phyloP scores from a whole-genome alignment of 2,888 invertebrate genomes.

The Tanypteryx hageni region DNA sequence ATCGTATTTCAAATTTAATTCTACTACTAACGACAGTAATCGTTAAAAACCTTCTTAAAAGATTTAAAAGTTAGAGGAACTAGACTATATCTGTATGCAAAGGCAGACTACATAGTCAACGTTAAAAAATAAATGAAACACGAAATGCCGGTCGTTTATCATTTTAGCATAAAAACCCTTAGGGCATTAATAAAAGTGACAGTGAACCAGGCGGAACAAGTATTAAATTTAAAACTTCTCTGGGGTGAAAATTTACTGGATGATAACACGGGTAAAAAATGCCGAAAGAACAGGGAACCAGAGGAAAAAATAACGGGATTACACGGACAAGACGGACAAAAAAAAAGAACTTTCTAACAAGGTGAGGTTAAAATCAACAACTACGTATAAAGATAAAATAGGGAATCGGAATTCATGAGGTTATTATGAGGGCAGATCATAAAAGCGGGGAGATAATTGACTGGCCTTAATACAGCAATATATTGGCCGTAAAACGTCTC shows the following conservation, averaged over 20 bases:
- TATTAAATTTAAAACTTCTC: background rate
- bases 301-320: background rate
- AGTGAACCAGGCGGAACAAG: background rate
- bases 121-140: background rate
- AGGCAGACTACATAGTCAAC: too few relatives aligned
- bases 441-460: constrained; percentile 32
- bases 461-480: constrained; percentile 34
- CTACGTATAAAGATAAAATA: background rate
- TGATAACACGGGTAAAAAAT: background rate
- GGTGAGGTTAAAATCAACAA: background rate
- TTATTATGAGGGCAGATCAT: background rate
- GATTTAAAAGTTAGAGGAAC: too few relatives aligned
- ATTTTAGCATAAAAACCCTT: background rate
- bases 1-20: too few relatives aligned
- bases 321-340: background rate
- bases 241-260: background rate
- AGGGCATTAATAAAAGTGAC: background rate
- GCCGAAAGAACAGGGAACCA: background rate
- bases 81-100: too few relatives aligned
- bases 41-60: too few relatives aligned
- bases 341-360: background rate
- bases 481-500: constrained; percentile 26
- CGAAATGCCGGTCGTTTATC: background rate
- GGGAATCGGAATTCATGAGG: background rate
- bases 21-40: too few relatives aligned